These are phyloP conservation scores for Galemys pyrenaicus DNA, from an alignment of 2,113 vertebrate species.

Conservation along the genomic window DNA sequence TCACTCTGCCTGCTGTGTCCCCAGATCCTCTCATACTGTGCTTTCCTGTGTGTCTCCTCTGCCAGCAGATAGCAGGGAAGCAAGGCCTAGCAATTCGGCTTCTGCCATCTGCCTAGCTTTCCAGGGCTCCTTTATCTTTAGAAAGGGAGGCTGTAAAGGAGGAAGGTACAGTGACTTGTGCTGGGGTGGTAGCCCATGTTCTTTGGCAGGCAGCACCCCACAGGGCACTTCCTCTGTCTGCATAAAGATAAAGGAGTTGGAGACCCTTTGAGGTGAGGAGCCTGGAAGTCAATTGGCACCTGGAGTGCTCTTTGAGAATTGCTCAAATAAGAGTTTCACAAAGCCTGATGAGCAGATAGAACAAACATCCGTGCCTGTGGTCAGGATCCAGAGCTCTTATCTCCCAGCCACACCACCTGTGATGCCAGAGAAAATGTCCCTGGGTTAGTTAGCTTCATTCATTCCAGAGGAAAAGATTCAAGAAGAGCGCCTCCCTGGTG, in stretches of 20 bases:
- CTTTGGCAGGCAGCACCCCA: background rate
- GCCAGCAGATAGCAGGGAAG: background rate
- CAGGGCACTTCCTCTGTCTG: accelerated
- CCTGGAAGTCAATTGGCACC: background rate
- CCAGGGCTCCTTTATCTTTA: background rate
- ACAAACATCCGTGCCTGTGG: background rate
- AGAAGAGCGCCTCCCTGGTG: too few relatives aligned
- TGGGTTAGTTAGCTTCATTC: background rate
- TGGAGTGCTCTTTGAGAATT: background rate
- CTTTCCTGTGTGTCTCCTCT: background rate
- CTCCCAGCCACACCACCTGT: background rate
- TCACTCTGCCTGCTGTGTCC: background rate
- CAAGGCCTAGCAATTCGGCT: background rate
- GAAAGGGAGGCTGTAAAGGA: background rate
- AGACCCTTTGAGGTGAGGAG: background rate
- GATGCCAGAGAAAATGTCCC: background rate
- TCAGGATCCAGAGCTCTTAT: background rate
- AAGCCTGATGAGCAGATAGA: background rate
- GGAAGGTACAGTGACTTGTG: background rate
- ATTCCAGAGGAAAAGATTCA: background rate
- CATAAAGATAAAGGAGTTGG: background rate
- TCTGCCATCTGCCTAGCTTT: background rate
- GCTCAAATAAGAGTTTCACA: background rate
- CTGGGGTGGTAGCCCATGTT: background rate
- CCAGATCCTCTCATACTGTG: accelerated